Conservation (phyloP, 1,140 invertebrate genomes). For the Harlomillsia oculata region DNA sequence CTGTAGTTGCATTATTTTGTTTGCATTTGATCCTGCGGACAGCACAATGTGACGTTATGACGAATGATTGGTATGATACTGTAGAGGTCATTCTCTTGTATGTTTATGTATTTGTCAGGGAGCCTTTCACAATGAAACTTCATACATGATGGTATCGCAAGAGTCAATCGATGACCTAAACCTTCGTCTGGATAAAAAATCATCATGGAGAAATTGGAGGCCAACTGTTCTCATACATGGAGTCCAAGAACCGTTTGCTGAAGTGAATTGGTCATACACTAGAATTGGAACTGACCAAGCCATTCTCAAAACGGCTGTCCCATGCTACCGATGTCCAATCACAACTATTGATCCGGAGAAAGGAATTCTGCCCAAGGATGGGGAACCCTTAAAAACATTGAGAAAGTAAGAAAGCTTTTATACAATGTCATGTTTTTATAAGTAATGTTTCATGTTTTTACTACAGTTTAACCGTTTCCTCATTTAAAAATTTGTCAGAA, state of each 20-base stretch:
- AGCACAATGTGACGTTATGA: too few relatives aligned
- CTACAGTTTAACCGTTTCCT: not conserved
- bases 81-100: too few relatives aligned
- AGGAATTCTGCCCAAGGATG: slow-evolving; percentile 37
- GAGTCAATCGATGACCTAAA: slow-evolving; percentile 39
- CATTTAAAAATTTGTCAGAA: slow-evolving; percentile 4
- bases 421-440: not conserved
- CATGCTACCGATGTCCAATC: slow-evolving; percentile 39
- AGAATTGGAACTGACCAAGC: slow-evolving; percentile 34
- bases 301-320: slow-evolving; percentile 33
- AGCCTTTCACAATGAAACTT: slow-evolving; percentile 38
- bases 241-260: slow-evolving; percentile 29
- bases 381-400: slow-evolving; percentile 40
- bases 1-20: too few relatives aligned
- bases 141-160: slow-evolving; percentile 38
- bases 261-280: slow-evolving; percentile 37
- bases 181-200: slow-evolving; percentile 33
- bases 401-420: slow-evolving; percentile 35
- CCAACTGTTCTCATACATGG: slow-evolving; percentile 35
- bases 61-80: too few relatives aligned
- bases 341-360: slow-evolving; percentile 39
- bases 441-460: not conserved
- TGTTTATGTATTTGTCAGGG: slow-evolving; percentile 34
- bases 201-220: slow-evolving; percentile 36
- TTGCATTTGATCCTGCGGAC: not conserved